Percentiles rank a stretch among this genome's conserved stretches.
Evolutionary conservation across 2,113 vertebrate species (phyloP).

Genomic region (Mormyrus lacerda): DNA sequence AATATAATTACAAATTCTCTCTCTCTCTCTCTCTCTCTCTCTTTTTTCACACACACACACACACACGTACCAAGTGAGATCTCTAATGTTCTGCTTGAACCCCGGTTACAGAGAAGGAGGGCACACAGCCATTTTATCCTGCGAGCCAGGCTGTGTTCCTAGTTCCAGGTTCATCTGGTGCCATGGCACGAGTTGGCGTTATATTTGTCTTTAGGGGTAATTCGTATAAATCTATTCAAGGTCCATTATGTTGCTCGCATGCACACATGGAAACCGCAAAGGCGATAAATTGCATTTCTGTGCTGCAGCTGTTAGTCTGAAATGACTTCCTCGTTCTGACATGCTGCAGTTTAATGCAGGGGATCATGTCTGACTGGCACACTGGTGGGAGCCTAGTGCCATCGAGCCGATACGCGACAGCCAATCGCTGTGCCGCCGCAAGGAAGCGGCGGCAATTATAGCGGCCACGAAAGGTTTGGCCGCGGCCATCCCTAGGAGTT

Average conservation of each 20-base stretch:
- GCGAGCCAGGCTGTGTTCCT: neutral
- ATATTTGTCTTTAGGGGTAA: neutral
- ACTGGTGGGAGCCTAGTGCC: neutral
- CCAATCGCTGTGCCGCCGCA: neutral
- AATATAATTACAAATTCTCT: neutral
- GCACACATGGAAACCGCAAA: neutral
- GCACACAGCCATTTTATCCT: neutral
- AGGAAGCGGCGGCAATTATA: neutral
- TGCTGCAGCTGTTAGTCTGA: neutral
- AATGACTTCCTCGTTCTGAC: neutral
- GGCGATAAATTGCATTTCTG: constrained; percentile 13
- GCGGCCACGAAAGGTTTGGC: neutral
- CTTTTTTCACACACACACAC: neutral
- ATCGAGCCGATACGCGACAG: neutral
- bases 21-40: no score
- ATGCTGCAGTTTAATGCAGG: neutral
- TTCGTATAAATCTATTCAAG: constrained; percentile 5
- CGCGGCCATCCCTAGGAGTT: neutral
- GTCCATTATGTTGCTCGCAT: neutral
- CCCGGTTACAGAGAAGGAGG: neutral
- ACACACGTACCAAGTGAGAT: neutral
- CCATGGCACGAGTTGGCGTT: neutral
- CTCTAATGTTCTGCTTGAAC: neutral
- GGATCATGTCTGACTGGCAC: neutral
- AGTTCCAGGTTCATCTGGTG: neutral